Evolutionary conservation across 1,140 invertebrate genomes (phyloP).

Genomic region (Zaprionus nigranus): DNA sequence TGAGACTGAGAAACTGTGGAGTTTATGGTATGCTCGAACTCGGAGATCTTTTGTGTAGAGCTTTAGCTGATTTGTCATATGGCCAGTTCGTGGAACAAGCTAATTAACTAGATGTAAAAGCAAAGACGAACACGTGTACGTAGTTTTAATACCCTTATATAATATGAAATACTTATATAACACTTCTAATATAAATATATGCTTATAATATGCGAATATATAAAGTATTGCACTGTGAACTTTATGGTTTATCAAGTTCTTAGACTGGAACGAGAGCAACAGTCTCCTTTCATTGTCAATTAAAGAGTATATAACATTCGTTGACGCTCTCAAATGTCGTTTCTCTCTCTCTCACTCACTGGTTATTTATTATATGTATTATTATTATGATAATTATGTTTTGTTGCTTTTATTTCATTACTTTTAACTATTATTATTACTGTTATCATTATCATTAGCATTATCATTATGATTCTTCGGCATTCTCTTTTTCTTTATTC

Average conservation of each 20-base stretch:
- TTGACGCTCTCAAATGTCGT: neutral
- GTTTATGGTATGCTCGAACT: neutral
- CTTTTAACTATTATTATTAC: neutral
- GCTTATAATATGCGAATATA: too few species aligned
- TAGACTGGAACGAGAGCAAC: too few species aligned
- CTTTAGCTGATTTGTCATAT: neutral
- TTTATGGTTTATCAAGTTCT: too few species aligned
- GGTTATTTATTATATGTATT: neutral
- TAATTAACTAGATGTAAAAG: neutral
- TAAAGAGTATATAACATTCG: neutral
- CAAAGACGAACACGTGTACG: neutral
- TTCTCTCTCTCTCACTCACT: neutral
- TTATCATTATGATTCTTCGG: neutral
- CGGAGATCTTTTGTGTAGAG: neutral
- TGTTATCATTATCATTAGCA: constrained; percentile 2
- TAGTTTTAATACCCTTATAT: neutral
- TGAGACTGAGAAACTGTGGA: neutral
- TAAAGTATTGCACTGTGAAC: too few species aligned
- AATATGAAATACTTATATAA: too few species aligned
- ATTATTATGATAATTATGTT: constrained; percentile 12
- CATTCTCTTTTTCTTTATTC: neutral
- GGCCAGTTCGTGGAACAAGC: neutral
- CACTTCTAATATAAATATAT: too few species aligned
- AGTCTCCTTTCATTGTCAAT: neutral
- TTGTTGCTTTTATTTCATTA: neutral